Base-by-base conservation (phyloP, 64 coral and sea anemone genomes). In the Astreopora myriophthalma region DNA sequence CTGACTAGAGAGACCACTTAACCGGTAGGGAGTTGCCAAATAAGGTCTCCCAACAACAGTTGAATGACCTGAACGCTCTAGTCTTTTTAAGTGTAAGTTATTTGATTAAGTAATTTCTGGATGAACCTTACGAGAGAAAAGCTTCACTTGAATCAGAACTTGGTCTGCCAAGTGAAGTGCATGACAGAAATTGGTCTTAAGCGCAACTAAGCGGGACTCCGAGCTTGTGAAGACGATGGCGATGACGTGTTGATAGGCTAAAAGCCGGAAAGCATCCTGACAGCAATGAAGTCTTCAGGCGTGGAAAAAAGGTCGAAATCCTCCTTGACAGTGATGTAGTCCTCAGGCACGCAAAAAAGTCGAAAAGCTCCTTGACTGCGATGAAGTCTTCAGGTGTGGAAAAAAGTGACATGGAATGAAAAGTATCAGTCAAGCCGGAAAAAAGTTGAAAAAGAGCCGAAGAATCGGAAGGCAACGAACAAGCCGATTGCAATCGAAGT, bases 41-140 rank as follows among this genome's bases (percentile, higher is more conserved):
- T 46, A 6, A 46, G 42, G 42, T 46, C 42, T 46, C 11, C 42
- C 42, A 6, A 46, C 42, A 46, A 46, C 42, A 46, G 42, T 46
- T 46, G 11, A 46, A 11, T 46, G 42, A 11, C 42, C 42, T 46
- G 11, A 4, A 46, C 4, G 4, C 42, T 46, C 42, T 46, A 46
- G 42, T n/a, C n/a, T n/a, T n/a, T n/a, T n/a, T n/a, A n/a, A n/a
- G n/a, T n/a, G n/a, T n/a, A n/a, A n/a, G n/a, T n/a, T n/a, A n/a
- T n/a, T n/a, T n/a, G n/a, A n/a, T n/a, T n/a, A n/a, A n/a, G n/a
- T 28, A 30, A 48, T 1, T 2, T 76, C 39, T 76, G 74, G 38
- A 27, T 76, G 74, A 76, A 76, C 74, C 74, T 76, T 76, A 49
- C 74, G 22, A 48, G 51, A 76, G 23, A 26, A 48, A 76, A 76